phyloP scores from a whole-genome alignment of 2,888 invertebrate genomes.

The Apamea crenata region DNA sequence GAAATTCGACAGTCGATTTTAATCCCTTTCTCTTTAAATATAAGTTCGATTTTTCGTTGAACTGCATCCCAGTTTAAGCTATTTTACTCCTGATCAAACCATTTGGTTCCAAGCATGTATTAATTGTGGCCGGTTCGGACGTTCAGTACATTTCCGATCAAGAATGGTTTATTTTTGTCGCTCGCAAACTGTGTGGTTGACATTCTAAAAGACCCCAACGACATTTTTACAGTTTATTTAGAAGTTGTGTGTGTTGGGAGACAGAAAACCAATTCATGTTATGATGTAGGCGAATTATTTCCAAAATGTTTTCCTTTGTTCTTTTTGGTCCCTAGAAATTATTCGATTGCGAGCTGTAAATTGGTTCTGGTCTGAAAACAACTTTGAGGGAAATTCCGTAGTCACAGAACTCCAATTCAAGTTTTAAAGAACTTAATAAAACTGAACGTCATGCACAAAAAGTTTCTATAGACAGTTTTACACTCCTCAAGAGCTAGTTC shows the following conservation, averaged over 20 bases:
- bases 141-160: conserved; percentile 57
- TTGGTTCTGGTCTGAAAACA: conserved; percentile 32
- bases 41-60: conserved; percentile 75
- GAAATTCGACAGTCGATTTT: conserved; percentile 68
- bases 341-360: conserved; percentile 14
- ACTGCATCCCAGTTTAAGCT: conserved; percentile 65
- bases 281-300: conserved; percentile 19
- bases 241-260: conserved; percentile 2
- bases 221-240: conserved; percentile 34
- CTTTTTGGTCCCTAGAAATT: conserved; percentile 18
- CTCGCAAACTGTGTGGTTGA: conserved; percentile 27
- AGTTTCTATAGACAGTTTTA: conserved; percentile 54
- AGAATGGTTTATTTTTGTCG: conserved; percentile 59
- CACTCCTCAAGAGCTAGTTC: conserved; percentile 46
- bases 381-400: conserved; percentile 39
- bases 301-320: conserved; percentile 13
- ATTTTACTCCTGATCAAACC: conserved; percentile 66
- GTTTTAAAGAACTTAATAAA: conserved; percentile 55
- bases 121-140: conserved; percentile 80
- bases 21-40: conserved; percentile 63
- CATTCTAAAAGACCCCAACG: conserved; percentile 17
- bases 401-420: conserved; percentile 49
- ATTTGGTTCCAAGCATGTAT: conserved; percentile 80
- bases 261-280: conserved; percentile 13
- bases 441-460: conserved; percentile 57